These are phyloP conservation scores for Teleogryllus oceanicus DNA, from an alignment of 2,888 invertebrate species.

Conservation along the genomic window DNA sequence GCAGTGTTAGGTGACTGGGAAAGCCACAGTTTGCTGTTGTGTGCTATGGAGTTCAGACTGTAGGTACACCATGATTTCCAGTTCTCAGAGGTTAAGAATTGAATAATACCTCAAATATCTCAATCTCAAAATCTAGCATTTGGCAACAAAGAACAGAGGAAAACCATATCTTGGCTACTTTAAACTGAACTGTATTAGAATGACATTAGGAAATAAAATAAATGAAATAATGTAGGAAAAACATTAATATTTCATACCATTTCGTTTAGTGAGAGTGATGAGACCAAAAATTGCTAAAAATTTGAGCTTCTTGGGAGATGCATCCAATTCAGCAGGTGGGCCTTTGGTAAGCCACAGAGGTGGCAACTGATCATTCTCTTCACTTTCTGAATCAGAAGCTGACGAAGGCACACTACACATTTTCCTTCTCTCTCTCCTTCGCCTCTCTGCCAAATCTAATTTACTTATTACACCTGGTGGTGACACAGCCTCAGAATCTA, in stretches of 20 bases:
- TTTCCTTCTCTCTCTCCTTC: slow-evolving; percentile 41
- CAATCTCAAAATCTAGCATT: too few species aligned
- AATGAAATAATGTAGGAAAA: slow-evolving; percentile 23
- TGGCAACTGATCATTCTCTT: slow-evolving; percentile 45
- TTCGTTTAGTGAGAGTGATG: slow-evolving; percentile 58
- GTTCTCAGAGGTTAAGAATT: too few species aligned
- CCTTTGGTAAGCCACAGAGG: slow-evolving; percentile 56
- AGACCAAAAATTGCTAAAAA: slow-evolving; percentile 62
- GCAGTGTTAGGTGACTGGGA: too few species aligned
- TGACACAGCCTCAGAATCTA: background rate
- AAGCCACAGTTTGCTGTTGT: too few species aligned
- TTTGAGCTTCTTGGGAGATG: slow-evolving; percentile 54
- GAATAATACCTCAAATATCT: too few species aligned
- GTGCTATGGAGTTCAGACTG: too few species aligned
- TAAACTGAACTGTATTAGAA: too few species aligned
- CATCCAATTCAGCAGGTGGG: slow-evolving; percentile 52
- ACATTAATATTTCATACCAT: slow-evolving; percentile 52
- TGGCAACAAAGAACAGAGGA: too few species aligned
- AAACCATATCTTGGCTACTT: too few species aligned
- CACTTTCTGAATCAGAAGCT: slow-evolving; percentile 45
- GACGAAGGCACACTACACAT: slow-evolving; percentile 27
- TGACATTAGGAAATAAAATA: too few species aligned
- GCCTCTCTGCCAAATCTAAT: slow-evolving; percentile 47
- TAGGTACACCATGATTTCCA: too few species aligned
- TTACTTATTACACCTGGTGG: slow-evolving; percentile 42